Conservation (phyloP, 2,797 vertebrate genomes). For the Chiropotes sagulatus region DNA sequence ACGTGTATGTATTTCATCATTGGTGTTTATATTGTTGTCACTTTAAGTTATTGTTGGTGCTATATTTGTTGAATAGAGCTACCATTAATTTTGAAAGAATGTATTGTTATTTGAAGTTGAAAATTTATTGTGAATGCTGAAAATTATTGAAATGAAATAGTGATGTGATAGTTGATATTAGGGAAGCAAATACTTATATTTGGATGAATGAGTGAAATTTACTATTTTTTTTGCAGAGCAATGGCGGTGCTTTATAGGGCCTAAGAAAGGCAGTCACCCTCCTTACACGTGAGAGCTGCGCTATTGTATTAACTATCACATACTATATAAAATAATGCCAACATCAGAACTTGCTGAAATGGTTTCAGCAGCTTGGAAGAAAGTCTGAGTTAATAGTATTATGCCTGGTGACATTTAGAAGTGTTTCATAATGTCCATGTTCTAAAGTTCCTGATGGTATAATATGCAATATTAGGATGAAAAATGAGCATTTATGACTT, state of each 20-base stretch:
- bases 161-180: not conserved
- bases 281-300: not conserved
- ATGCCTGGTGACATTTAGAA: not conserved
- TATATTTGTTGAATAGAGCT: not conserved
- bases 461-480: not conserved
- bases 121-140: not conserved
- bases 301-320: not conserved
- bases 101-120: not conserved
- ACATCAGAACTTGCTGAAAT: not conserved
- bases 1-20: not conserved
- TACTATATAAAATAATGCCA: not conserved
- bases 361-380: not conserved
- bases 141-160: not conserved
- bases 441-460: not conserved
- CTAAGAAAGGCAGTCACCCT: not conserved
- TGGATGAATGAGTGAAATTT: not conserved
- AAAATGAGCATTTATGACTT: not conserved
- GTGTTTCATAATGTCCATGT: not conserved
- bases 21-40: not conserved
- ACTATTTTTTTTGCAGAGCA: not conserved
- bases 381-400: not conserved
- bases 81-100: not conserved
- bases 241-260: not conserved
- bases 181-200: not conserved
- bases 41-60: not conserved